phyloP scores from a whole-genome alignment of 2,888 invertebrate species.

The Sphecodes monilicornis region DNA sequence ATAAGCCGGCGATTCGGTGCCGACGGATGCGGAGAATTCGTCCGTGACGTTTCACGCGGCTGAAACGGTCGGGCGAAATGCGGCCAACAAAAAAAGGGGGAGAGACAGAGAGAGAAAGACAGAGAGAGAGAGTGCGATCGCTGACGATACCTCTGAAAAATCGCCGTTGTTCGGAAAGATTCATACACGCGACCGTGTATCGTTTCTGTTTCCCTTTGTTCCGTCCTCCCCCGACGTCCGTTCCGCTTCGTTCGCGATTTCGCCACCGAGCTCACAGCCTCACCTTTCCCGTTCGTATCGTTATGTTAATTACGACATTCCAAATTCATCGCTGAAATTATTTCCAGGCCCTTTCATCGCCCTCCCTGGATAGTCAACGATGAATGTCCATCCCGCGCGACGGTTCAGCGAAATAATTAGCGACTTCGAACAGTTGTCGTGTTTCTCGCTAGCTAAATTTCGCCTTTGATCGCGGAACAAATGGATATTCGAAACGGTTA shows the following conservation, averaged over 20 bases:
- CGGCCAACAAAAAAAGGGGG: constrained; percentile 35
- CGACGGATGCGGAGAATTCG: constrained; percentile 66
- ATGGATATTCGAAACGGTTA: not conserved
- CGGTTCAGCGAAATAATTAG: constrained; percentile 5
- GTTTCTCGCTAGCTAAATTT: not conserved
- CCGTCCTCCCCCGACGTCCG: not conserved
- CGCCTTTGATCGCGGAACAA: not conserved
- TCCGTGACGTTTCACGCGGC: constrained; percentile 65
- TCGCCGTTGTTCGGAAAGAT: constrained; percentile 62
- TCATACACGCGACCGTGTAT: constrained; percentile 52
- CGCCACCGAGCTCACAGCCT: not conserved
- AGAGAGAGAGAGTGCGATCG: constrained; percentile 52
- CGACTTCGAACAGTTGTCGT: not conserved
- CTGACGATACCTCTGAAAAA: constrained; percentile 70
- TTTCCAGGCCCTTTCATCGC: not conserved
- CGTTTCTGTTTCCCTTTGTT: constrained; percentile 56
- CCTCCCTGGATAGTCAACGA: not conserved
- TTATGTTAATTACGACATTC: constrained; percentile 7
- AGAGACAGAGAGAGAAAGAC: constrained; percentile 10
- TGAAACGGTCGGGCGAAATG: constrained; percentile 51
- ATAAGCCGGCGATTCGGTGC: constrained; percentile 60
- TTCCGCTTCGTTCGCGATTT: not conserved
- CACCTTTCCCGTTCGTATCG: not conserved
- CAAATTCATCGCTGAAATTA: constrained; percentile 2
- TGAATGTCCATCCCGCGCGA: not conserved